Conservation (phyloP, 2,113 vertebrate genomes). For the Alexandromys fortis region DNA sequence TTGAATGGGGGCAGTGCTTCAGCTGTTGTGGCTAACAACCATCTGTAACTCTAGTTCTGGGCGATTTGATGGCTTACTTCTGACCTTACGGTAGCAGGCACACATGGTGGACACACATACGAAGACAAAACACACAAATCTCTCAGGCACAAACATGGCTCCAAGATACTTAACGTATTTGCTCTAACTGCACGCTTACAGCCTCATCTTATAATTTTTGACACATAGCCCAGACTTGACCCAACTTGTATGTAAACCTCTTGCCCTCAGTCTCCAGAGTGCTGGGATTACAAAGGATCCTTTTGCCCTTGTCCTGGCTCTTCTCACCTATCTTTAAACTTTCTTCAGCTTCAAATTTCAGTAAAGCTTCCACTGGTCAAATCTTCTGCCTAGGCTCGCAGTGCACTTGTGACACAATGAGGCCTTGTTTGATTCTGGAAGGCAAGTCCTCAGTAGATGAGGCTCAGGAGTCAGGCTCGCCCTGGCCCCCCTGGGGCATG, state of each 20-base stretch:
- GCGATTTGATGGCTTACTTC: background rate
- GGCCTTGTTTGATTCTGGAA: background rate
- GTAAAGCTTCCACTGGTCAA: background rate
- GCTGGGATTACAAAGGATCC: background rate
- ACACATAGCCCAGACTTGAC: background rate
- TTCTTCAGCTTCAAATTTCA: background rate
- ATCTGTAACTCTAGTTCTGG: background rate
- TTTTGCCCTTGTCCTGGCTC: background rate
- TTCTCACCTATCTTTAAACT: background rate
- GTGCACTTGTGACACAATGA: too few relatives aligned
- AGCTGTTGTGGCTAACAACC: background rate
- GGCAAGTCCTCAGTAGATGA: background rate
- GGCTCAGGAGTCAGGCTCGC: background rate
- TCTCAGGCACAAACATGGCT: background rate
- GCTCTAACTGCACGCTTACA: background rate
- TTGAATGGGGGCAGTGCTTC: background rate
- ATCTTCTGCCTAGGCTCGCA: too few relatives aligned
- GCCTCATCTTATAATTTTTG: background rate
- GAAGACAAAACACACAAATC: background rate
- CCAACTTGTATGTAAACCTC: background rate
- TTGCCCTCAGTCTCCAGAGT: background rate
- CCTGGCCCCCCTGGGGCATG: background rate
- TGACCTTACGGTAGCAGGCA: background rate
- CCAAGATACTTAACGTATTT: background rate
- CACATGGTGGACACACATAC: background rate